A percentile compares a stretch with the other conserved stretches of the same genome.
These are phyloP conservation scores for Euthynnus affinis DNA, from an alignment of 2,797 vertebrate genomes.

Conservation along the genomic window DNA sequence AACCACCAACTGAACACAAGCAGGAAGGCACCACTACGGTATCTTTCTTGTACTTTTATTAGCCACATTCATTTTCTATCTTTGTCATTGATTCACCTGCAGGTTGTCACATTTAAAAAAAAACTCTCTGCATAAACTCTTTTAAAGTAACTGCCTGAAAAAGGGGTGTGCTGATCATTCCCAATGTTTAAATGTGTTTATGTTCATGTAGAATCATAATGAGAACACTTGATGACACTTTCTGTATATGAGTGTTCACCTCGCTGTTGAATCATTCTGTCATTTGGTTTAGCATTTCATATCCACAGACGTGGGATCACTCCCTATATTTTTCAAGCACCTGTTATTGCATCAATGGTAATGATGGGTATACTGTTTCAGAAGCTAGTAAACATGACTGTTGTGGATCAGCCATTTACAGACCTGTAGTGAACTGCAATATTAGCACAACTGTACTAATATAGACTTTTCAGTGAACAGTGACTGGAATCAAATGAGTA, in stretches of 20 bases:
- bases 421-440: constrained; percentile 25
- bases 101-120: constrained; percentile 20
- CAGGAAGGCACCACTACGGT: constrained; percentile 29
- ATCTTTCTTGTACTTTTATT: constrained; percentile 40
- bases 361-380: constrained; percentile 22
- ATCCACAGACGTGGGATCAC: constrained; percentile 5
- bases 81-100: constrained; percentile 24
- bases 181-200: constrained; percentile 10
- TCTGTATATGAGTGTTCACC: background rate
- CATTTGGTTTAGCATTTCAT: constrained; percentile 14
- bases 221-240: background rate
- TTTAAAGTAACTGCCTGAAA: constrained; percentile 7
- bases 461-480: background rate
- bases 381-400: constrained; percentile 19
- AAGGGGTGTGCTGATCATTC: background rate
- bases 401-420: constrained; percentile 4
- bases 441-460: constrained; percentile 8
- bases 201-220: background rate
- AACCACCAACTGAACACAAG: constrained; percentile 41
- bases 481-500: constrained; percentile 19
- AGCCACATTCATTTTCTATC: constrained; percentile 14
- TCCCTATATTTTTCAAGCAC: constrained; percentile 6
- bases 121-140: constrained; percentile 12
- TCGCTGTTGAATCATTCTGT: constrained; percentile 5
- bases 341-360: constrained; percentile 9